Percentiles rank a stretch among this genome's conserved stretches.
phyloP scores from a whole-genome alignment of 2,888 invertebrate genomes.

The Amphimallon solstitiale region DNA sequence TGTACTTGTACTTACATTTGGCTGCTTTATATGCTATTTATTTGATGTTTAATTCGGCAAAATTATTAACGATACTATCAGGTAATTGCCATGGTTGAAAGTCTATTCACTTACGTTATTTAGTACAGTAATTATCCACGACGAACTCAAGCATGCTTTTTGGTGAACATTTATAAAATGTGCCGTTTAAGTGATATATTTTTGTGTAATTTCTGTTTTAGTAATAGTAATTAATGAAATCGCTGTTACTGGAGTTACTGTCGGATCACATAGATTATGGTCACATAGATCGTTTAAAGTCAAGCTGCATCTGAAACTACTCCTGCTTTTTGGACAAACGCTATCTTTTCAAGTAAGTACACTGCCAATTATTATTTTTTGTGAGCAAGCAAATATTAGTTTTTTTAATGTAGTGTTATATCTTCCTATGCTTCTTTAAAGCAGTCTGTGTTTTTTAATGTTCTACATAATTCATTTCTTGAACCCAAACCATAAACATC shows the following conservation, averaged over 20 bases:
- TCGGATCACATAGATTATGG: constrained; percentile 96
- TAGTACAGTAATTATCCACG: too few species aligned
- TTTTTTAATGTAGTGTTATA: too few species aligned
- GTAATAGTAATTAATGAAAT: constrained; percentile 78
- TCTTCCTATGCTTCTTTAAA: too few species aligned
- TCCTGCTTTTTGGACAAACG: constrained; percentile 84
- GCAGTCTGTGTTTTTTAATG: too few species aligned
- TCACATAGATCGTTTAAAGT: constrained; percentile 94
- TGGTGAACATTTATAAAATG: too few species aligned
- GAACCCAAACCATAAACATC: too few species aligned
- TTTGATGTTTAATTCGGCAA: constrained; percentile 76
- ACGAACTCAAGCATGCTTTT: too few species aligned
- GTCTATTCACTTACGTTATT: too few species aligned
- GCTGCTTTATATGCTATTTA: constrained; percentile 73
- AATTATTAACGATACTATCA: constrained; percentile 75
- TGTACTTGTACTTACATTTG: constrained; percentile 76
- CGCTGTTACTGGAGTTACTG: constrained; percentile 79
- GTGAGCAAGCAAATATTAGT: too few species aligned
- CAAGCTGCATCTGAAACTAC: constrained; percentile 80
- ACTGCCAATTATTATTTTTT: background rate
- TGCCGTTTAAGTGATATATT: too few species aligned
- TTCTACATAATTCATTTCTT: too few species aligned
- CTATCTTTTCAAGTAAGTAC: constrained; percentile 76
- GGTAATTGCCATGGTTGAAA: too few species aligned
- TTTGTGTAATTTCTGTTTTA: constrained; percentile 59